Base-by-base conservation (phyloP, 2,797 vertebrate species). In the Coreius guichenoti region DNA sequence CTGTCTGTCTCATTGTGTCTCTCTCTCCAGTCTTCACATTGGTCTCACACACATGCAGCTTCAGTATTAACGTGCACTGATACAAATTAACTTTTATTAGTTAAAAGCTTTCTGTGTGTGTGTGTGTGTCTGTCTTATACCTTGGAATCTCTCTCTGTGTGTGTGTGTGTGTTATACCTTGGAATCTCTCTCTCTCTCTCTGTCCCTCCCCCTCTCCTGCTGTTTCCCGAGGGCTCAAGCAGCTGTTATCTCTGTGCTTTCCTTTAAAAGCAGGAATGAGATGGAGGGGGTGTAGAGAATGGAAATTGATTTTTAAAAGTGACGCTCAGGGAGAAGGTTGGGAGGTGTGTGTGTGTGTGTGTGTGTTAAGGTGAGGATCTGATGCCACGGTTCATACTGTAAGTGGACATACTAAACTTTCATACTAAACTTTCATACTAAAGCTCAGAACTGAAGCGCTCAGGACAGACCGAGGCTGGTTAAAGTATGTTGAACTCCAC, bases 161-260 rank as follows among this genome's bases (percentile, higher is more conserved):
- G 56, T 61, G 54, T 29, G 13, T 67, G 63, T 47, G 23, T 75
- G 19, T 68, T 19, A 12, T 12, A n/a, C 23, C 23, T 58, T n/a
- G 56, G 23, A 58, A n/a, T 58, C 4, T 54, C 51, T 54, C 19
- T 49, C 14, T 49, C 16, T 16, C 49, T 16, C 51, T 21, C 51
- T 21, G 85, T 89, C 87, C 91, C 89, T 61, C 75, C 70, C 85
- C 74, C 87, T 56, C 80, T 77, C 61, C 45, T 68, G 56, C 58
- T 26, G 49, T 67, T 26, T 85, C 84, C 95, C 93, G 93, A 86
- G 91, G 93, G 95, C 94, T 93, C 92, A 91, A 93, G 93, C 95
- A 96, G 95, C 95, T 95, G 95, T 95, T 95, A 95, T 95, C 93
- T 93, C 93, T 89, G 93, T 93, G 93, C 94, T 95, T 95, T 94